Evolutionary conservation across 2,888 invertebrate genomes (phyloP), one percentile per base, ranked within the genome.

Genomic region (Leptarthrus brevirostris): DNA sequence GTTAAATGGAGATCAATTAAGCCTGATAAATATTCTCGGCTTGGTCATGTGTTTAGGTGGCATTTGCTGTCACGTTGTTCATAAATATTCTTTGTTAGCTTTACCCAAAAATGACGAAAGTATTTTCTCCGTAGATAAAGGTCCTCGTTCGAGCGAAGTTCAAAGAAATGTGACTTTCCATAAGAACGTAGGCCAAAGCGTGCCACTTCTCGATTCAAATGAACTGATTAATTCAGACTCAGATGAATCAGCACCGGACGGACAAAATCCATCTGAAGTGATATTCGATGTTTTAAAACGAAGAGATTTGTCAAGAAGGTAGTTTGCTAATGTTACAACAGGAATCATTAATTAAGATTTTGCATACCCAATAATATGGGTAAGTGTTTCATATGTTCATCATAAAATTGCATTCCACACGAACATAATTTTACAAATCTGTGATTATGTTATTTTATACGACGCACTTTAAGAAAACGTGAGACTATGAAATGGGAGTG

Each of bases 1-100:
- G 81, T 90, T 93, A 79, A 94, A 94, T 80, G 94, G 95, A 6
- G 98, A 98, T 82, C 88, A 90, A 80, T 88, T 98, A 81, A 93
- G 92, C 74, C 81, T 87, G 2, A 86, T 97, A 71, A 99, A 98
- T 86, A 89, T 92, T 24, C 85, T 93, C 4, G 99, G 99, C 0
- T 86, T 99, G 75, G 85, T 92, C 6, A 86, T 97, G 72, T 98
- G 98, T 82, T 86, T 99, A 76, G 87, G 91, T 56, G 98, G 98
- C 70, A 97, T 98, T 78, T 88, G 88, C 10, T 88, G 92, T 64
- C 98, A 98, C 83, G 91, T 96, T 34, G 83, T 91, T 72, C 92
- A 93, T 82, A 95, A 94, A 84, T 86, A 84, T 78, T 79, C 81
- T 16, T 80, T 77, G 16, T 78, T 83, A 74, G 14, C 34, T 24